phyloP scores from a whole-genome alignment of 2,888 invertebrate genomes.

The Troides helena region DNA sequence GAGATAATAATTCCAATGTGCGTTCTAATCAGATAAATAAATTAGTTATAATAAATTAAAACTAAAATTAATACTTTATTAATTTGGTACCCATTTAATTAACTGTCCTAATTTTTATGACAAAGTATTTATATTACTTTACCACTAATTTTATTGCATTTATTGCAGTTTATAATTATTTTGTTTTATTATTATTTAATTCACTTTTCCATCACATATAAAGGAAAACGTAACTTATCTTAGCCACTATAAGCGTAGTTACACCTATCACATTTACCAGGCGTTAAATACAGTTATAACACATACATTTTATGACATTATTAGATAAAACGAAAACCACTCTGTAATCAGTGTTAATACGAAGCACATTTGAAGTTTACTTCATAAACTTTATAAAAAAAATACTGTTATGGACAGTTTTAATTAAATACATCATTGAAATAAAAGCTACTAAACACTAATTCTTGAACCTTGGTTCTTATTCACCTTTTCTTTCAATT shows the following conservation, averaged over 20 bases:
- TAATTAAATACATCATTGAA: no score
- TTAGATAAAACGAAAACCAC: not conserved
- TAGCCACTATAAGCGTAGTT: constrained; percentile 71
- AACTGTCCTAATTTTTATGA: not conserved
- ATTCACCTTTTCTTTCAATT: no score
- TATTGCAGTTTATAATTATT: constrained; percentile 2
- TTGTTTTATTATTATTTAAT: constrained; percentile 18
- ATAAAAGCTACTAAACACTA: no score
- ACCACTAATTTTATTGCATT: not conserved
- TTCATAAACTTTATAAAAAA: not conserved
- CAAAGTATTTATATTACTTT: not conserved
- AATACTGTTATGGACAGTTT: not conserved
- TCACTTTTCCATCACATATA: constrained; percentile 38
- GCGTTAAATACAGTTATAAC: constrained; percentile 42
- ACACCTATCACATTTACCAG: constrained; percentile 73
- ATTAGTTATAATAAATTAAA: not conserved
- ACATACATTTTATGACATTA: not conserved
- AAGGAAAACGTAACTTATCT: constrained; percentile 49
- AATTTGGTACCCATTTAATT: not conserved
- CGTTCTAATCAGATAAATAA: not conserved
- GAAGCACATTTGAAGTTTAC: not conserved
- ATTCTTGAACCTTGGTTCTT: no score
- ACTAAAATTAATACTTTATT: not conserved
- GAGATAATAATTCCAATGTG: not conserved
- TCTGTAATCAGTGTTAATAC: no score